Percentiles rank a stretch among this genome's conserved stretches.
Evolutionary conservation across 2,797 vertebrate species (phyloP).

Genomic region (Melanogrammus aeglefinus): DNA sequence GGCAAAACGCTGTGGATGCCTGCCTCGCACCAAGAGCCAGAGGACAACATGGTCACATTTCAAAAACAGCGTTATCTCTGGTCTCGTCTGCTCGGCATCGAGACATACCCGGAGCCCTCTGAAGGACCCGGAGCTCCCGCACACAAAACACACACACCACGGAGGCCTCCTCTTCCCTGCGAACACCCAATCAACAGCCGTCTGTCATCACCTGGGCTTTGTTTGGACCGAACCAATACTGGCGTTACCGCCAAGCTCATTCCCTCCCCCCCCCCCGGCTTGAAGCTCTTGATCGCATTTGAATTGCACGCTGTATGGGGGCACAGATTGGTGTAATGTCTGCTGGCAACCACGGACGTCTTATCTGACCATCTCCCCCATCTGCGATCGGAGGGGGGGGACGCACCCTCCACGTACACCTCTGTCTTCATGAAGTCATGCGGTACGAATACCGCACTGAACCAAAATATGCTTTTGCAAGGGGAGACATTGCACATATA

Average conservation of each 20-base stretch:
- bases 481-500: not conserved
- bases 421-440: not conserved
- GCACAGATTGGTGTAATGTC: not conserved
- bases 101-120: no score
- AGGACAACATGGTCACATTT: no score
- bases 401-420: not conserved
- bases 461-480: not conserved
- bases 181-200: constrained; percentile 24
- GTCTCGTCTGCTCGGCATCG: no score
- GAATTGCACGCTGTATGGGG: constrained; percentile 7
- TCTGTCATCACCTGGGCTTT: constrained; percentile 35
- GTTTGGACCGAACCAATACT: constrained; percentile 42
- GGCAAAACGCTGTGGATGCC: no score
- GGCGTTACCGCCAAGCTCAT: constrained; percentile 21
- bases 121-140: no score
- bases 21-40: no score
- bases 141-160: constrained; percentile 26
- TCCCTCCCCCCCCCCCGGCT: constrained; percentile 25
- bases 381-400: no score
- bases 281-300: constrained; percentile 20
- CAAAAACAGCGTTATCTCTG: no score
- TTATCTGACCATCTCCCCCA: not conserved
- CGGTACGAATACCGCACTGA: not conserved
- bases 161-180: constrained; percentile 23
- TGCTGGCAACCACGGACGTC: no score